phyloP scores from a whole-genome alignment of 2,888 invertebrate genomes.

The Phasia obesa region DNA sequence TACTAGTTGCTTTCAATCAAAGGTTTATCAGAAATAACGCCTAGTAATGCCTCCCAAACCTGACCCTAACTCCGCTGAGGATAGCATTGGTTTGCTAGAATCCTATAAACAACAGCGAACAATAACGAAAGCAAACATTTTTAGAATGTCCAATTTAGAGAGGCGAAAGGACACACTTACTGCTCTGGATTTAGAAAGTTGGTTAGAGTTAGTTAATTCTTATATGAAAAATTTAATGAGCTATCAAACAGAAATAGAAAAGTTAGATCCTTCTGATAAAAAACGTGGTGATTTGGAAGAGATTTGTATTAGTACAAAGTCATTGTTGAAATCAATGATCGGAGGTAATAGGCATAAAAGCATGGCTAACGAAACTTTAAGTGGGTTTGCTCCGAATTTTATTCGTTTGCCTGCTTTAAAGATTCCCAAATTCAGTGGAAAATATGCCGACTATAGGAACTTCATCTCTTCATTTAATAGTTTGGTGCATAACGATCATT shows the following conservation, averaged over 20 bases:
- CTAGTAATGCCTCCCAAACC: too few relatives aligned
- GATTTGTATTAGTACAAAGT: slow-evolving; percentile 16
- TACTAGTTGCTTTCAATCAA: too few relatives aligned
- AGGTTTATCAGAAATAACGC: too few relatives aligned
- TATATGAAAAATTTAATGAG: slow-evolving; percentile 9
- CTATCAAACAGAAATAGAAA: slow-evolving; percentile 5
- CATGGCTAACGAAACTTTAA: not conserved
- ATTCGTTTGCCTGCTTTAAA: not conserved
- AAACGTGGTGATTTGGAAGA: slow-evolving; percentile 5
- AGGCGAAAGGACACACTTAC: not conserved
- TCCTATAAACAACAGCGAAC: slow-evolving; percentile 15
- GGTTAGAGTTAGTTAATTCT: not conserved
- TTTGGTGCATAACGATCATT: slow-evolving; percentile 6
- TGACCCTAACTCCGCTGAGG: not conserved
- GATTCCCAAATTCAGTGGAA: slow-evolving; percentile 5
- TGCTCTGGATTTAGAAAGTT: not conserved
- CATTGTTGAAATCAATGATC: not conserved
- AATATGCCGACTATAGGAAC: not conserved
- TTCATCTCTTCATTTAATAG: slow-evolving; percentile 9
- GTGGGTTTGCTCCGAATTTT: not conserved
- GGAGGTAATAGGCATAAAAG: not conserved
- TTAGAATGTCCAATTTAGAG: slow-evolving; percentile 10
- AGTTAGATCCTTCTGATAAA: not conserved
- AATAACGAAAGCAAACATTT: slow-evolving; percentile 5
- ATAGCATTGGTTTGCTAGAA: not conserved